These are phyloP conservation scores for Chiloscyllium punctatum DNA, from an alignment of 2,797 vertebrate species.

Conservation along the genomic window DNA sequence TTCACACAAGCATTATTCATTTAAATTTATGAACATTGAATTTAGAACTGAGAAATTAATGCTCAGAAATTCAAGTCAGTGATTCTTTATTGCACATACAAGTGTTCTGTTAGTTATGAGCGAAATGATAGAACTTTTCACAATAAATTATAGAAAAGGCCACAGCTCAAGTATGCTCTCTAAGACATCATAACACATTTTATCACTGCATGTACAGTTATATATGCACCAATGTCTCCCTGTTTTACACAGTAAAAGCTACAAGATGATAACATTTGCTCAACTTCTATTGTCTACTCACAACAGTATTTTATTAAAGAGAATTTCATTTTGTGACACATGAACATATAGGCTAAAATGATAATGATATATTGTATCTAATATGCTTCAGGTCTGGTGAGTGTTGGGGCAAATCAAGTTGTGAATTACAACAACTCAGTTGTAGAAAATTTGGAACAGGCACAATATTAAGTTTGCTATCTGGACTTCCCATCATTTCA, in stretches of 20 bases:
- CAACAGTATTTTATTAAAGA: background rate
- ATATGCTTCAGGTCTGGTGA: background rate
- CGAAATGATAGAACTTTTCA: background rate
- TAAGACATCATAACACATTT: background rate
- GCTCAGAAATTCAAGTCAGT: background rate
- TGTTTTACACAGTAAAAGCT: too few species aligned
- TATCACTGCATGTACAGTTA: background rate
- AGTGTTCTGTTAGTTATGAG: background rate
- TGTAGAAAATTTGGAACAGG: background rate
- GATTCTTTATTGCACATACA: background rate
- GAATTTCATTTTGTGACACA: background rate
- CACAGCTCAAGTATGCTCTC: background rate
- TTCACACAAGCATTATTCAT: background rate
- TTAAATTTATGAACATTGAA: background rate
- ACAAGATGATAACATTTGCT: background rate
- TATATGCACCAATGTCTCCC: too few species aligned
- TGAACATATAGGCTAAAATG: background rate
- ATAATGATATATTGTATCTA: background rate
- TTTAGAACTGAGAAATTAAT: background rate
- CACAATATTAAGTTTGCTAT: background rate
- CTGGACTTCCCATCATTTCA: background rate
- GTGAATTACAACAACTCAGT: background rate
- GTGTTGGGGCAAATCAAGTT: background rate
- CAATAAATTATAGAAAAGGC: background rate
- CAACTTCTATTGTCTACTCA: background rate